Base-by-base conservation (phyloP, 1,140 invertebrate species). In the Coelopa frigida region DNA sequence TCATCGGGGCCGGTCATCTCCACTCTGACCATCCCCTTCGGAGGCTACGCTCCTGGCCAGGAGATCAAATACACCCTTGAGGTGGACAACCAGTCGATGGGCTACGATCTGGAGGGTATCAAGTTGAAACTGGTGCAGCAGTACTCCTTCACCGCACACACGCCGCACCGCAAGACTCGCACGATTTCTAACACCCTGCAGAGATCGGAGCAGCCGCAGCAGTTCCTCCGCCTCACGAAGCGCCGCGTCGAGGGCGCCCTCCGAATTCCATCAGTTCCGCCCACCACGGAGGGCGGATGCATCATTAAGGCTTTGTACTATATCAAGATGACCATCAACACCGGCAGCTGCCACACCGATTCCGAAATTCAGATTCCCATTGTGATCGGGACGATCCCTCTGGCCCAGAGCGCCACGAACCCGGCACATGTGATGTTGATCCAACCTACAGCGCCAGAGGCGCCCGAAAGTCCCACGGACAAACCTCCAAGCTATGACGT, bases 201-300 rank as follows among this genome's bases (percentile, higher is more conserved):
- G 11, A 6, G 43, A 12, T 39, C 48, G 8, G 46, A 36, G 4
- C 48, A 57, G 17, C 7, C 36, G 0, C 52, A 53, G 23, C 26
- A 24, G 5, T 58, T 62, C 17, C 24, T 44, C 3, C 51, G 61
- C 8, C 40, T 58, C 10, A 46, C 58, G 0, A 62, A 57, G 20
- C 53, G 51, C 10, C 11, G 55, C 17, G 48, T 62, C 3, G 44
- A 53, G 8, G 58, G 51, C 14, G 46, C 14, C 3, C 20, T 66
- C 11, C 20, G 43, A 4, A 54, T 66, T 24, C 61, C 59, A 2
- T 40, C 54, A 2, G 52, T 56, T n/a, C 53, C 57, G 3, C 59
- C 61, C 3, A 46, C 58, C 0, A 81, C 84, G 56, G 35, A 52
- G 5, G n/a, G 33, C 5, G 14, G 38, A 1, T 48, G 52, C 29